These are phyloP conservation scores for Lordiphosa fenestrarum DNA, from an alignment of 2,888 invertebrate species.

Conservation along the genomic window DNA sequence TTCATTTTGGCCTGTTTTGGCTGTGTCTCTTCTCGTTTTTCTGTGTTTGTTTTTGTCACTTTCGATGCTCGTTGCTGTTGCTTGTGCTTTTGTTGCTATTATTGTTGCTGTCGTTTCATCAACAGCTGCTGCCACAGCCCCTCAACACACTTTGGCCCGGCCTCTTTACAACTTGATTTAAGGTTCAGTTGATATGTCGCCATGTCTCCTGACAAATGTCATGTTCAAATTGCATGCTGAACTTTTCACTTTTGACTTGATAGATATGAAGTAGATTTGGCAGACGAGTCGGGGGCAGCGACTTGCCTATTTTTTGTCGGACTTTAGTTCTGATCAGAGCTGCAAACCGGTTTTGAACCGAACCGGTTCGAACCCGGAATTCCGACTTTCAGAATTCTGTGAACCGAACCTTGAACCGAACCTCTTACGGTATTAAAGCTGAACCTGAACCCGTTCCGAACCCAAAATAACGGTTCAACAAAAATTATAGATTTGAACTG, in stretches of 20 bases:
- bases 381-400: no score
- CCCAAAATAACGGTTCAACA: no score
- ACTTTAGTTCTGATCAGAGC: no score
- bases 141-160: conserved; percentile 48
- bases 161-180: conserved; percentile 72
- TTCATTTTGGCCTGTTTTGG: conserved; percentile 52
- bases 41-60: conserved; percentile 20
- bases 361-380: no score
- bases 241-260: conserved; percentile 57
- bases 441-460: no score
- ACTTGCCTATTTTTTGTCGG: background rate
- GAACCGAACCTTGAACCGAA: no score
- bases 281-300: conserved; percentile 20
- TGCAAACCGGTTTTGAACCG: no score
- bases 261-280: conserved; percentile 39
- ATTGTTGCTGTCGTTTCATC: conserved; percentile 65
- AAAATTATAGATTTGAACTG: no score
- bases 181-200: conserved; percentile 70
- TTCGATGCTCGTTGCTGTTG: conserved; percentile 12
- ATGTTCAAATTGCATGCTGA: conserved; percentile 67
- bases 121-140: conserved; percentile 60
- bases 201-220: conserved; percentile 61
- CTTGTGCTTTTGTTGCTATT: conserved; percentile 45
- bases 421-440: no score
- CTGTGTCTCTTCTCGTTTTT: conserved; percentile 8